Base-by-base conservation (phyloP, 2,888 invertebrate genomes). In the Mesochorus sp. region DNA sequence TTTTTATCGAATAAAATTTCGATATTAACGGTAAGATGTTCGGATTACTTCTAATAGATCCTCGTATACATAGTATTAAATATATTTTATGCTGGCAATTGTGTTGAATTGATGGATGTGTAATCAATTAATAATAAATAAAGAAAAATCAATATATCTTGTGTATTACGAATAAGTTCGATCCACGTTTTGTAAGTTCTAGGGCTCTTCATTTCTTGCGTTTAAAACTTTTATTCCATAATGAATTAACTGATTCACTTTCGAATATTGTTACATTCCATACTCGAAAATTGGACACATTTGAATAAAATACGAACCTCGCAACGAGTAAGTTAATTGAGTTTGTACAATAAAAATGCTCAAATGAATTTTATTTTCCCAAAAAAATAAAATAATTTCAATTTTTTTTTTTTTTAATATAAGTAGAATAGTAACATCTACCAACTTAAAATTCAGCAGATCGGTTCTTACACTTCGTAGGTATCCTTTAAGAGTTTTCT, bases 101-200 rank as follows among this genome's bases (percentile, higher is more conserved):
- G 5, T 55, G 44, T 67, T 67, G 44, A 26, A 71, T 42, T 67
- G 61, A 72, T 72, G 28, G 51, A 77, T 77, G 77, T 77, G n/a
- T n/a, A 72, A 57, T 62, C 67, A 31, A 53, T 72, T 12, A 77
- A 73, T 57, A 68, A 73, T 37, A 37, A 6, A 6, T 2, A 8
- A 37, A 37, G 37, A 37, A n/a, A 37, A 8, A 12, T 37, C 37
- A 4, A n/a, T 2, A 6, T 37, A 37, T 37, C 37, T 12, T 37
- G 8, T 12, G 12, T 6, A 4, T 6, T 8, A 6, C 37, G 8
- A 37, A 8, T n/a, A 37, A 37, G 12, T 37, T 37, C 12, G 2
- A 12, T 37, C 37, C 31, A 31, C 3, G 8, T 37, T 2, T 37
- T 2, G n/a, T 3, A 8, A 37, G 12, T 2, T 3, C n/a, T 37